These are phyloP conservation scores for Amyelois transitella DNA, from an alignment of 1,140 invertebrate species.

Conservation along the genomic window DNA sequence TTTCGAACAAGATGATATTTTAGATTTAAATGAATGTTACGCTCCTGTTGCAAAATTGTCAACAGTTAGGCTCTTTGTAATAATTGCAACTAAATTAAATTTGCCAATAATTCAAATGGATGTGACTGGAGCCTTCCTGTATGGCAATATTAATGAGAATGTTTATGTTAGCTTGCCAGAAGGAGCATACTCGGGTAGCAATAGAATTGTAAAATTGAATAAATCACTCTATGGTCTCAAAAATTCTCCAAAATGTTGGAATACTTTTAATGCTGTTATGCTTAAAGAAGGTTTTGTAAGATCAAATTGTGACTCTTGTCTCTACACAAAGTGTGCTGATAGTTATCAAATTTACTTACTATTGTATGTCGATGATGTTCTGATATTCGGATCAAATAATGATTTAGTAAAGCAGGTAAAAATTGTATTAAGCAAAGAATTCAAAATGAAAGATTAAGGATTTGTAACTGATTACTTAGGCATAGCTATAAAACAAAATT, in stretches of 20 bases:
- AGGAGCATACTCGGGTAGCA: constrained; percentile 7
- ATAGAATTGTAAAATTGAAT: constrained; percentile 11
- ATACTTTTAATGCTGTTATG: no score
- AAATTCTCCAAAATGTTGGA: constrained; percentile 8
- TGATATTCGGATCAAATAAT: no score
- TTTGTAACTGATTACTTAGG: no score
- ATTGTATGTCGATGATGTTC: no score
- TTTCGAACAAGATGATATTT: constrained; percentile 21
- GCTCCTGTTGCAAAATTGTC: constrained; percentile 24
- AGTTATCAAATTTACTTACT: no score
- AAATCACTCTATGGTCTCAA: constrained; percentile 5
- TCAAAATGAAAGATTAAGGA: no score
- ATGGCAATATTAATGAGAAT: constrained; percentile 1
- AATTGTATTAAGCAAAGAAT: no score
- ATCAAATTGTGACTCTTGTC: no score
- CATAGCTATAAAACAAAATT: no score
- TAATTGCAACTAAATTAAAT: constrained; percentile 26
- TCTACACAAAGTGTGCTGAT: no score
- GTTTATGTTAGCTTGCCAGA: constrained; percentile 2
- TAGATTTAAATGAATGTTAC: constrained; percentile 14
- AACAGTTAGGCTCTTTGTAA: constrained; percentile 24
- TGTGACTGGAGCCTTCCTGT: constrained; percentile 3
- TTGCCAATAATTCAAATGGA: constrained; percentile 33
- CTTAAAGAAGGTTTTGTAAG: no score
- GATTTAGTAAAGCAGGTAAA: no score